Conservation (phyloP, 2,797 vertebrate genomes). For the Brachyalestes nurse region DNA sequence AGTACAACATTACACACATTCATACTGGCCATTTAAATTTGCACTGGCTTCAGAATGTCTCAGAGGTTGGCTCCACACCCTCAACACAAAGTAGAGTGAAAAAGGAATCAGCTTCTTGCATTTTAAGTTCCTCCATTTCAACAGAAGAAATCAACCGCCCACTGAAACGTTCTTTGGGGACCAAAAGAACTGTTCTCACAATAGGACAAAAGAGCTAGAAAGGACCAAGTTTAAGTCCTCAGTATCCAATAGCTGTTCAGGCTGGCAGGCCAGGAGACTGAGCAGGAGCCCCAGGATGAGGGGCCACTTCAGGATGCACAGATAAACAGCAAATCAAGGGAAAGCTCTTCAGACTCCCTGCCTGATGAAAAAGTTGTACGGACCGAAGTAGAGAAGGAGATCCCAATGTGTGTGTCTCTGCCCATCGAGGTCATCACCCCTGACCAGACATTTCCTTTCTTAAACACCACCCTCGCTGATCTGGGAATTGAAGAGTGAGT, state of each 20-base stretch:
- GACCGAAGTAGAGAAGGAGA: slow-evolving; percentile 68
- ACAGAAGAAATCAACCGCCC: not conserved
- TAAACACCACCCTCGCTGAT: slow-evolving; percentile 77
- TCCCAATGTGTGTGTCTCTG: slow-evolving; percentile 74
- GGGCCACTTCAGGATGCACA: not conserved
- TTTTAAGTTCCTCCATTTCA: not conserved
- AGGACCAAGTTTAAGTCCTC: not conserved
- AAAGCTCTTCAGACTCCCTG: not conserved
- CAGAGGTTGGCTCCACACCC: slow-evolving; percentile 8
- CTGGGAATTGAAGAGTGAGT: slow-evolving; percentile 82
- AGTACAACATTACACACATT: slow-evolving; percentile 75
- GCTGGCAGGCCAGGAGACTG: slow-evolving; percentile 69
- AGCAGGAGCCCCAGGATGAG: slow-evolving; percentile 48
- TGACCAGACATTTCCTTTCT: slow-evolving; percentile 76
- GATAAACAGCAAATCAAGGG: not conserved
- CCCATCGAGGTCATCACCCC: slow-evolving; percentile 71
- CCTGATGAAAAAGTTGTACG: slow-evolving; percentile 46
- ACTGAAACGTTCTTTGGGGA: not conserved
- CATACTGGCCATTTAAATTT: slow-evolving; percentile 70
- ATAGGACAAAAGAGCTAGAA: not conserved
- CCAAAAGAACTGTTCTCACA: not conserved
- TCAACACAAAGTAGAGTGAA: not conserved
- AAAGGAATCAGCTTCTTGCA: not conserved
- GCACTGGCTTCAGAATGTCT: slow-evolving; percentile 33
- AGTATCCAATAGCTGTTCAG: slow-evolving; percentile 45